Base-by-base conservation (phyloP, 2,113 vertebrate genomes). In the Lampris megalopsis region DNA sequence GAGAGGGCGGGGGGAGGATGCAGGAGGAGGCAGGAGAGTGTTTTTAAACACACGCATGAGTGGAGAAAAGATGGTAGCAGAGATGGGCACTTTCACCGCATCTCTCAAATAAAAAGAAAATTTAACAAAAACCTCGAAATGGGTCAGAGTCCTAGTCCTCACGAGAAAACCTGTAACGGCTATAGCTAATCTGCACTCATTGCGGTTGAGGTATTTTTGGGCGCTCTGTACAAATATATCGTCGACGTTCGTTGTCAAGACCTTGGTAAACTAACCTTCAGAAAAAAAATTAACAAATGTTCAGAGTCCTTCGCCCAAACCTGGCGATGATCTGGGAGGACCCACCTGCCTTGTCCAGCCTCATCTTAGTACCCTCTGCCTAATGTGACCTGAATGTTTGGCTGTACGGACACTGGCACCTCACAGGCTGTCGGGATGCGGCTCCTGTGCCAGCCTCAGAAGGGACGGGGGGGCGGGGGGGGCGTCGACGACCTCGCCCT, bases 1-100 rank as follows among this genome's bases (percentile, higher is more conserved):
- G 88, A 95, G 94, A 96, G 58, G 92, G 95, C 94, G 92, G 95
- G 95, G 92, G 85, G 95, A 89, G 95, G 91, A 95, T 85, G 89
- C 93, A 90, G 82, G 54, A 10, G 80, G 64, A 2, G 24, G 5
- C 4, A 45, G 43, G 38, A 6, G 1, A n/a, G 66, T 9, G 36
- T 61, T 88, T 87, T 91, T 89, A 90, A 88, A 90, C 89, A 78
- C 82, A 67, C 89, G 80, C 82, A 67, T 42, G 78, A 94, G 89
- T 92, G 84, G 92, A 87, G 90, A 93, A 90, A 92, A 50, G n/a
- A 77, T 3, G n/a, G 65, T 11, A 49, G n/a, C 35, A 24, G 60
- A 24, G 62, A 9, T 1, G 41, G 38, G 24, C 13, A 13, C 69
- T 11, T 59, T 61, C 73, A 63, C 5, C 73, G 75, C 64, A 71